Percentiles rank a stretch among this genome's conserved stretches.
Conservation (phyloP, 2,888 invertebrate genomes). For the Pristionchus maxplancki region DNA sequence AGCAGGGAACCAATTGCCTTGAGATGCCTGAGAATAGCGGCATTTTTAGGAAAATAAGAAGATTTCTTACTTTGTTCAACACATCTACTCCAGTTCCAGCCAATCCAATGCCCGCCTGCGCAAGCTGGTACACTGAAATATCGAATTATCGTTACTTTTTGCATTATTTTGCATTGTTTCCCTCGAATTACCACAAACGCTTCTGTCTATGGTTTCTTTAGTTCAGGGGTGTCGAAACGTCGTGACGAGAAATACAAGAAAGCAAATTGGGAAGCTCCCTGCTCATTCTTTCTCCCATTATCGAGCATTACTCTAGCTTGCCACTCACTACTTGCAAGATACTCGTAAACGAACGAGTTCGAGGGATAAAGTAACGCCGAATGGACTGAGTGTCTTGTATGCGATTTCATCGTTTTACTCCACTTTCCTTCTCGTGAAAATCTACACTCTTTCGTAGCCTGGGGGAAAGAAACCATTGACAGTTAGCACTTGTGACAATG, state of each 20-base stretch:
- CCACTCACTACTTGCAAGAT: neutral
- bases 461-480: neutral
- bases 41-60: neutral
- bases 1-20: conserved; percentile 52
- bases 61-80: conserved; percentile 19
- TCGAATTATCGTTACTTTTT: neutral
- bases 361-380: conserved; percentile 44
- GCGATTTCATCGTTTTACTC: neutral
- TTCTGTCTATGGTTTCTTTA: no score
- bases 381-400: neutral
- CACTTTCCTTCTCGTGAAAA: no score
- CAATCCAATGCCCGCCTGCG: conserved; percentile 46
- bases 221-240: no score
- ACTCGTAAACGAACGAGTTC: conserved; percentile 25
- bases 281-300: neutral
- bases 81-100: conserved; percentile 49
- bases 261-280: no score
- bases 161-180: neutral
- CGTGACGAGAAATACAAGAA: no score
- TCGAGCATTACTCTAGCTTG: neutral
- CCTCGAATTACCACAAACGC: no score
- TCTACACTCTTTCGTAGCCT: neutral
- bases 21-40: conserved; percentile 23
- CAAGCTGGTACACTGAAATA: conserved; percentile 51
- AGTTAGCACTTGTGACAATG: conserved; percentile 35